Percentiles rank a stretch among this genome's conserved stretches.
phyloP scores from a whole-genome alignment of 2,797 vertebrate species.

The Gephyroberyx darwinii region DNA sequence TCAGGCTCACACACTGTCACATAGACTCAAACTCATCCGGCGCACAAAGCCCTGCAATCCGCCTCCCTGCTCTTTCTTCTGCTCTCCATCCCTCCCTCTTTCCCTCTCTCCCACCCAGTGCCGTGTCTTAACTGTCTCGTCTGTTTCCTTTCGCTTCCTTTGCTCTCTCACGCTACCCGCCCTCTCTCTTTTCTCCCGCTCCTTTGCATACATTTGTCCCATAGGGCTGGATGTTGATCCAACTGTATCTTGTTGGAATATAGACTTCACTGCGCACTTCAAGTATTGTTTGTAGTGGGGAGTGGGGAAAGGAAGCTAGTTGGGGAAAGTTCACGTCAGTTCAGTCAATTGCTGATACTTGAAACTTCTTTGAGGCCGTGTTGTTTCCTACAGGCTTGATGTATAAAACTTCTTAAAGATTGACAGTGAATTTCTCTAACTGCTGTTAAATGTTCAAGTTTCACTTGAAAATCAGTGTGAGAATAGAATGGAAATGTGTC shows the following conservation, averaged over 20 bases:
- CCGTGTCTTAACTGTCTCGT: constrained; percentile 58
- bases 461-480: too few species aligned
- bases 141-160: constrained; percentile 55
- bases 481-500: too few species aligned
- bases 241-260: constrained; percentile 27
- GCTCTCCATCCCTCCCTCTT: constrained; percentile 42
- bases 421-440: background rate
- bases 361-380: background rate
- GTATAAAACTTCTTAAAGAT: too few species aligned
- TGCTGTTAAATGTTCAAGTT: background rate
- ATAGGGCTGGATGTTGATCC: constrained; percentile 36
- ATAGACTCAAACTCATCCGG: constrained; percentile 69
- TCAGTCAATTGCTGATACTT: background rate
- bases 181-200: constrained; percentile 11
- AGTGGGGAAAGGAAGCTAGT: background rate
- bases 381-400: too few species aligned
- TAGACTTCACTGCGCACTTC: background rate
- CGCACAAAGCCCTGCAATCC: constrained; percentile 72
- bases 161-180: constrained; percentile 40
- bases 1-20: constrained; percentile 74
- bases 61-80: constrained; percentile 49
- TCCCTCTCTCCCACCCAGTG: constrained; percentile 38
- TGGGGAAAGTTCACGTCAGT: background rate
- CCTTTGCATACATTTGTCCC: constrained; percentile 32
- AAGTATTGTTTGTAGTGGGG: background rate